These are phyloP conservation scores for Prolemur simus DNA, from an alignment of 2,113 vertebrate genomes.

Conservation along the genomic window DNA sequence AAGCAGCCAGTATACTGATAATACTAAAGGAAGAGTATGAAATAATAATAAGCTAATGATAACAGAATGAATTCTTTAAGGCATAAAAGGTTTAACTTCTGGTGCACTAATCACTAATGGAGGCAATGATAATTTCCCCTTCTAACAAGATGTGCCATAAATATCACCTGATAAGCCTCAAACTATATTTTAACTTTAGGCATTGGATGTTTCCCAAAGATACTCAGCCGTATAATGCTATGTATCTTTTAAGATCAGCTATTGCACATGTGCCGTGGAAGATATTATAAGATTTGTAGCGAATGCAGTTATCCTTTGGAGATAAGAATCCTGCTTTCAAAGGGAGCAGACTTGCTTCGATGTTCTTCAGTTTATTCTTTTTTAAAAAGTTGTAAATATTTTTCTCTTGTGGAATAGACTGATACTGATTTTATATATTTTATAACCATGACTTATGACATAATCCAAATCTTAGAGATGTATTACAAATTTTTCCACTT, in stretches of 20 bases:
- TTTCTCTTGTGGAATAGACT: neutral
- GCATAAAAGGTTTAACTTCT: slow-evolving; percentile 52
- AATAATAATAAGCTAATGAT: slow-evolving; percentile 40
- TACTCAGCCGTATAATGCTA: slow-evolving; percentile 31
- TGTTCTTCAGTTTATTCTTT: slow-evolving; percentile 37
- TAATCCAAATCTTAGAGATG: slow-evolving; percentile 31
- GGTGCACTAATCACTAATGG: slow-evolving; percentile 44
- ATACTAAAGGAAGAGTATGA: slow-evolving; percentile 7
- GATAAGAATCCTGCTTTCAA: slow-evolving; percentile 61
- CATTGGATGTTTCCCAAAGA: slow-evolving; percentile 29
- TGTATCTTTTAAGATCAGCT: slow-evolving; percentile 67
- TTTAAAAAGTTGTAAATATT: slow-evolving; percentile 29
- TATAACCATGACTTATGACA: neutral
- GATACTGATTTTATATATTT: slow-evolving; percentile 43
- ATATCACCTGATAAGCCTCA: slow-evolving; percentile 66
- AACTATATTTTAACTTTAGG: slow-evolving; percentile 59
- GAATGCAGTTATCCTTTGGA: slow-evolving; percentile 55
- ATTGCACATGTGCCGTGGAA: slow-evolving; percentile 2
- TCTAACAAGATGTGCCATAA: slow-evolving; percentile 48
- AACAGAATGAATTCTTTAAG: slow-evolving; percentile 51
- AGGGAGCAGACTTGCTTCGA: neutral
- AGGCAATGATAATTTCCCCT: slow-evolving; percentile 46
- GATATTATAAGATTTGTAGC: slow-evolving; percentile 64
- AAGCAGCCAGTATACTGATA: slow-evolving; percentile 31
- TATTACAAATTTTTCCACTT: neutral